Conservation (phyloP, 2,888 invertebrate species). For the Lymantria dispar region DNA sequence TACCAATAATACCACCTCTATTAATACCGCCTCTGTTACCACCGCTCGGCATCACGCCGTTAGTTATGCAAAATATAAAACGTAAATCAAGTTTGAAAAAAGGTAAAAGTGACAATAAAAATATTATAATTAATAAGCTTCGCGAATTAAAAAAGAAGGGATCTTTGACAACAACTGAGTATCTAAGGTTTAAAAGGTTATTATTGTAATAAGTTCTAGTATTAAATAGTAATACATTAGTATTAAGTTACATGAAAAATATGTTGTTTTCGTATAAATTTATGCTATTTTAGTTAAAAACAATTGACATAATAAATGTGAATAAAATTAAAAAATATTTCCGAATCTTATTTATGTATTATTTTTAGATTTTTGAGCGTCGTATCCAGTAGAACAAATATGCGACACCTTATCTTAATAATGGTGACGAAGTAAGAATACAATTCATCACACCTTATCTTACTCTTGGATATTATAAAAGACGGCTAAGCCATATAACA, state of each 20-base stretch:
- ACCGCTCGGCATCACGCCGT: background rate
- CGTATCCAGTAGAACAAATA: too few species aligned
- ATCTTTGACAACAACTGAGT: constrained; percentile 47
- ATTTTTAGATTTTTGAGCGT: too few species aligned
- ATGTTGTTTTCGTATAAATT: background rate
- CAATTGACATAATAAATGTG: too few species aligned
- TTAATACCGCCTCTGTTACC: background rate
- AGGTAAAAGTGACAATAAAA: background rate
- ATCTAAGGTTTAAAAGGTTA: constrained; percentile 48
- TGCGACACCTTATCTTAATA: too few species aligned
- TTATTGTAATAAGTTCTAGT: constrained; percentile 23
- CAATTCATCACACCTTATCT: too few species aligned
- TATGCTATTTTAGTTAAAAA: background rate
- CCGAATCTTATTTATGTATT: too few species aligned
- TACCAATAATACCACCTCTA: background rate
- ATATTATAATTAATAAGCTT: constrained; percentile 19
- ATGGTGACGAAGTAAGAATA: too few species aligned
- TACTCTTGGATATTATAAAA: too few species aligned
- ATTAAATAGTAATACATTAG: too few species aligned
- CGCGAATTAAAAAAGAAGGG: constrained; percentile 48
- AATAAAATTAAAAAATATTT: too few species aligned
- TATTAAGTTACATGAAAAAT: too few species aligned
- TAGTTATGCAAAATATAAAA: background rate
- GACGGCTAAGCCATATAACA: too few species aligned
- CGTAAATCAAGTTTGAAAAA: background rate